Evolutionary conservation across 2,113 vertebrate species (phyloP).

Genomic region (Willisornis vidua): DNA sequence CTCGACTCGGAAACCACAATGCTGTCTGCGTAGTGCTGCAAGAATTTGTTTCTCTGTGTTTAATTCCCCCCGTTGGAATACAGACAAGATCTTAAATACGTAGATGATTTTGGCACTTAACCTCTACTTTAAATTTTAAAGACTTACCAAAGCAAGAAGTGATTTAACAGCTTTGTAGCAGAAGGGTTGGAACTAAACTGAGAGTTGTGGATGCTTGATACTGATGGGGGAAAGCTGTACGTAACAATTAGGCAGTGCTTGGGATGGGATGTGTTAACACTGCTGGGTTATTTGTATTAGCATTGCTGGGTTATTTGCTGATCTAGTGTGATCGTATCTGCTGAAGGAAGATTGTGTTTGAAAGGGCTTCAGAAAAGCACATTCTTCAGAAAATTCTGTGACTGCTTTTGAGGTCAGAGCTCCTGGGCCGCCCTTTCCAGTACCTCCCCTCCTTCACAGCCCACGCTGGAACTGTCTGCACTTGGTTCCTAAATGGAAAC

Average conservation of each 20-base stretch:
- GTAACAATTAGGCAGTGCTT: not conserved
- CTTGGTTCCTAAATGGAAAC: conserved; percentile 13
- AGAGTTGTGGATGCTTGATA: not conserved
- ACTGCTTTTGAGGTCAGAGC: conserved; percentile 6
- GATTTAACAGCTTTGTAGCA: not conserved
- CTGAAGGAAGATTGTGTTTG: not conserved
- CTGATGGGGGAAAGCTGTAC: not conserved
- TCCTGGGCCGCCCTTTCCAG: not conserved
- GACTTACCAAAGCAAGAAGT: not conserved
- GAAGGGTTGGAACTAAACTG: not conserved
- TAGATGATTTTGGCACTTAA: not conserved
- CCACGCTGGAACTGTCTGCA: not conserved
- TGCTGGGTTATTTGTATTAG: not conserved
- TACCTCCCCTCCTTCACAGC: not conserved
- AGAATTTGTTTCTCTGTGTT: conserved; percentile 27
- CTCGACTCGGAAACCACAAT: not conserved
- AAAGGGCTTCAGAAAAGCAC: not conserved
- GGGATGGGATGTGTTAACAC: not conserved
- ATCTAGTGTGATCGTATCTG: accelerated
- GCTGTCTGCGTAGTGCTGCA: not conserved
- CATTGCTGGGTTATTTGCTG: not conserved
- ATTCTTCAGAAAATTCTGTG: not conserved
- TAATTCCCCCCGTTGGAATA: not conserved
- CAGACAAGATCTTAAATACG: not conserved
- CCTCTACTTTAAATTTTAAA: not conserved